Evolutionary conservation across 2,113 vertebrate species (phyloP), one percentile per base, ranked within the genome.

Genomic region (Gymnobelideus leadbeateri): DNA sequence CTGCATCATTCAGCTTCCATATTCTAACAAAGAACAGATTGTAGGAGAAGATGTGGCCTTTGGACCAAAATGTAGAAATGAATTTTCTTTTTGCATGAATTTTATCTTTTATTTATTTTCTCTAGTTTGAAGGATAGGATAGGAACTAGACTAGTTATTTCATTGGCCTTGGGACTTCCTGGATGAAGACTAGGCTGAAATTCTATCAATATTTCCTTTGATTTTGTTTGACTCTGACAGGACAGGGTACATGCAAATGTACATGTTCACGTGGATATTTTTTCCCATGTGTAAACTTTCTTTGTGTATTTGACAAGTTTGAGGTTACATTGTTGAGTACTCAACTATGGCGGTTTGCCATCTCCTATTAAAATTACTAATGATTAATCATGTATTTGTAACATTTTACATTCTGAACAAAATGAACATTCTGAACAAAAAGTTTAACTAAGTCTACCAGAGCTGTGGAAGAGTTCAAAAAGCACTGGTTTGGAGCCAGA

Each of bases 211-310:
- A 84, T 93, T 89, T 95, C 51, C 51, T 12, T 93, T 91, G 91
- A 52, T 92, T 94, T n/a, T 94, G 3, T 55, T 77, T 95, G 50
- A 92, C 3, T 89, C 3, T 90, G 68, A 51, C 53, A 51, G 89
- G 55, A 89, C 93, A 94, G 9, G 50, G 31, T 52, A 68, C 12
- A 12, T 95, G 53, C 57, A 47, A 19, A 61, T 93, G 16, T 1
- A 46, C 47, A 5, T 91, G n/a, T 50, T 61, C 61, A 51, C 91
- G 92, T 77, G 12, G 51, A 53, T 91, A 50, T 47, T 91, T 43
- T 50, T 91, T 94, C 53, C 14, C 11, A 50, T 50, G 49, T 51
- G 24, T 37, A 12, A 84, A 5, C 46, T 91, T 1, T 51, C 49
- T 94, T 92, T 91, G 21, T 52, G 1, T 26, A 25, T 2, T 53